These are phyloP conservation scores for Anomalospiza imberbis DNA, from an alignment of 2,797 vertebrate genomes.

Conservation along the genomic window DNA sequence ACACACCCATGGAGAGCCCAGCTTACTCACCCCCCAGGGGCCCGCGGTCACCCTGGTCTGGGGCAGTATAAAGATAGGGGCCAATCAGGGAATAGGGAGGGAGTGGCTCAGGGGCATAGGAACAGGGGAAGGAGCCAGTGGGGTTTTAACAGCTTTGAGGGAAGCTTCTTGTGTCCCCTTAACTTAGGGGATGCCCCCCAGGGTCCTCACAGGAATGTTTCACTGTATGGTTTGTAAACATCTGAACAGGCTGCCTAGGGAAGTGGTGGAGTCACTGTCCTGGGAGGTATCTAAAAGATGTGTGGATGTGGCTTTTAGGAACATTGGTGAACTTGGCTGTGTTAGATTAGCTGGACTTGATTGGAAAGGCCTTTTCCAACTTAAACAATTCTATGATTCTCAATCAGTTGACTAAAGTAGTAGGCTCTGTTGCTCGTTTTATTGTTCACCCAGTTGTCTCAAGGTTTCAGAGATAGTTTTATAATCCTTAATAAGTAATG, in stretches of 20 bases:
- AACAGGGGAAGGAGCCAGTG: too few relatives aligned
- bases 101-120: too few relatives aligned
- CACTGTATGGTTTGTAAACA: background rate
- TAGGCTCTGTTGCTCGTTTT: background rate
- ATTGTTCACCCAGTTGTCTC: background rate
- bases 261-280: background rate
- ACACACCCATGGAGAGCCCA: too few relatives aligned
- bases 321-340: background rate
- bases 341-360: background rate
- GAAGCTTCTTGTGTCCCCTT: too few relatives aligned
- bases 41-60: too few relatives aligned
- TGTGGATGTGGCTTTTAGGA: background rate
- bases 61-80: too few relatives aligned
- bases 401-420: background rate
- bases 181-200: too few relatives aligned
- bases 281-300: background rate
- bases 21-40: too few relatives aligned
- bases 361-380: background rate
- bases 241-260: background rate
- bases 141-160: too few relatives aligned
- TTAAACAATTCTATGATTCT: rapidly evolving
- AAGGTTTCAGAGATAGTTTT: background rate
- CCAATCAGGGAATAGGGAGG: too few relatives aligned
- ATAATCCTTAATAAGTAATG: background rate
- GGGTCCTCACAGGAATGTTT: background rate